Evolutionary conservation across 2,797 vertebrate species (phyloP).

Genomic region (Columba guinea): DNA sequence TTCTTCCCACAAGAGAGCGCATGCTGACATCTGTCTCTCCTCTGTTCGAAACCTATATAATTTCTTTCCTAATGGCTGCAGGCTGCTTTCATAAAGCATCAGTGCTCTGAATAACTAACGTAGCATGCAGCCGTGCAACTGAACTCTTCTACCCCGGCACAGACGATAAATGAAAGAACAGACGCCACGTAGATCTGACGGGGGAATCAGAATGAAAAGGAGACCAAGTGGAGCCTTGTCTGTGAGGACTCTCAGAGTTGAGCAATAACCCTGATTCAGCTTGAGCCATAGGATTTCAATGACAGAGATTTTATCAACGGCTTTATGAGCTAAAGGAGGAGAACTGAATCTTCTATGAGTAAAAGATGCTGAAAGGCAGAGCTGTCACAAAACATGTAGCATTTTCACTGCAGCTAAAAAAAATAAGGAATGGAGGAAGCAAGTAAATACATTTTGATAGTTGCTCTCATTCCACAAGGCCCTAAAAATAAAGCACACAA

Average conservation of each 20-base stretch:
- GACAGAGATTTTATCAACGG: constrained; percentile 48
- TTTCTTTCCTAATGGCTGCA: constrained; percentile 47
- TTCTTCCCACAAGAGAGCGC: background rate
- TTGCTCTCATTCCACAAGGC: background rate
- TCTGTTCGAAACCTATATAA: constrained; percentile 33
- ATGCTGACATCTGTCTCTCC: constrained; percentile 48
- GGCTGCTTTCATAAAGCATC: constrained; percentile 46
- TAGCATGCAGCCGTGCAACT: background rate
- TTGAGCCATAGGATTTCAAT: background rate
- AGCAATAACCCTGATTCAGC: background rate
- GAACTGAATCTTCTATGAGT: background rate
- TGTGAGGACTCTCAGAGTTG: background rate
- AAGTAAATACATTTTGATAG: background rate
- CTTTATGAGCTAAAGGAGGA: background rate
- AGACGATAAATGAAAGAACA: background rate
- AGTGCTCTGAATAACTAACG: constrained; percentile 24
- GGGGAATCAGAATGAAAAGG: background rate
- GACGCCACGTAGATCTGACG: accelerated
- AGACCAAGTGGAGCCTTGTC: background rate
- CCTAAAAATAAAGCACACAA: background rate
- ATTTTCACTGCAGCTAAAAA: background rate
- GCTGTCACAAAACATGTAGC: background rate
- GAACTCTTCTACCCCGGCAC: background rate
- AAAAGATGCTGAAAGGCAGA: constrained; percentile 24
- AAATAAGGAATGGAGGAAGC: background rate